phyloP scores from a whole-genome alignment of 2,888 invertebrate genomes.

The Cyclophora albipunctata region DNA sequence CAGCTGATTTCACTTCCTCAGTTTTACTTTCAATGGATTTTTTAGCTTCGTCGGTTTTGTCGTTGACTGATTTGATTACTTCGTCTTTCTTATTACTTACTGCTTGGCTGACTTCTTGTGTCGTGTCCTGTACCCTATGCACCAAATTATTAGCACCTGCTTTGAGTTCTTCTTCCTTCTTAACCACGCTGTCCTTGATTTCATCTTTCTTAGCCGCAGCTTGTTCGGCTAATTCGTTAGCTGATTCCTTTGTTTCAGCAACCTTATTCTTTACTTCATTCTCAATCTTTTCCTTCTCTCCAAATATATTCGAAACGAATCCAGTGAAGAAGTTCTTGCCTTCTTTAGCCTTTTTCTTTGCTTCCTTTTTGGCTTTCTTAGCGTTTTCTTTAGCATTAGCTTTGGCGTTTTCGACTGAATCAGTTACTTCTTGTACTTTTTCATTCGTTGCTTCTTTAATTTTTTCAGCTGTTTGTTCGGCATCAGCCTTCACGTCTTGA shows the following conservation, averaged over 20 bases:
- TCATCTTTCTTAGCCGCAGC: constrained; percentile 49
- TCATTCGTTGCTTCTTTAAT: constrained; percentile 40
- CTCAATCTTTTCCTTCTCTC: constrained; percentile 65
- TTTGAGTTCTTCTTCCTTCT: constrained; percentile 42
- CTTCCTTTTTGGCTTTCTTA: constrained; percentile 48
- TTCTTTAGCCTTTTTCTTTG: constrained; percentile 63
- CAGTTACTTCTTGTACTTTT: constrained; percentile 43
- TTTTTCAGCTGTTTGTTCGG: constrained; percentile 39
- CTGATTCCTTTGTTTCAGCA: constrained; percentile 51
- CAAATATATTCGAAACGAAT: constrained; percentile 61
- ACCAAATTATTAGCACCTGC: constrained; percentile 29
- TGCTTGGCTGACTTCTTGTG: constrained; percentile 34
- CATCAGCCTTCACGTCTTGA: constrained; percentile 38
- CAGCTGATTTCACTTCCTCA: constrained; percentile 28
- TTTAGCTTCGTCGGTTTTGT: constrained; percentile 30
- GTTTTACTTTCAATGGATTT: constrained; percentile 26
- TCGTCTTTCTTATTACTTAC: constrained; percentile 31
- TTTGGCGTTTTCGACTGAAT: constrained; percentile 44
- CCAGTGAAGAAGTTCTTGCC: constrained; percentile 64
- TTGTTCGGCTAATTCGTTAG: constrained; percentile 46
- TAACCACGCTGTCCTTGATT: constrained; percentile 35
- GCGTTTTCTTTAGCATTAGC: constrained; percentile 42
- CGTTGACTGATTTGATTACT: constrained; percentile 30
- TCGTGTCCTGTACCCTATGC: constrained; percentile 32
- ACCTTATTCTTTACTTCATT: constrained; percentile 55